A percentile compares a stretch with the other conserved stretches of the same genome.
Conservation (phyloP, 2,113 vertebrate species). For the Castor canadensis region DNA sequence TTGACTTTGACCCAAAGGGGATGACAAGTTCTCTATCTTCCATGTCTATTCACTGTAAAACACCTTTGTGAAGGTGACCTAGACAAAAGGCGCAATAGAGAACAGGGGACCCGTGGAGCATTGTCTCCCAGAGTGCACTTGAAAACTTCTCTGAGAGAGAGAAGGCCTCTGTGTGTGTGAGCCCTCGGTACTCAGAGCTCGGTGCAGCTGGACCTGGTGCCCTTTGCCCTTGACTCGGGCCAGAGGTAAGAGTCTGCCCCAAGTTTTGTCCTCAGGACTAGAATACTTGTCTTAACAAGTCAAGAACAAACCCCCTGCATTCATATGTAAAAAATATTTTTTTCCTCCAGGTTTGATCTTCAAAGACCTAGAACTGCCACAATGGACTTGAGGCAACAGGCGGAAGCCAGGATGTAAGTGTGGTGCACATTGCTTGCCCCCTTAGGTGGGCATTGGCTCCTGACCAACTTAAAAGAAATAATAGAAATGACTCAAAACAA, state of each 20-base stretch:
- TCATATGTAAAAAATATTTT: not conserved
- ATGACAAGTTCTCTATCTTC: not conserved
- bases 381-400: not conserved
- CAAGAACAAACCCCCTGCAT: not conserved
- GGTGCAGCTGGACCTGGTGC: not conserved
- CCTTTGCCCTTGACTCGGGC: not conserved
- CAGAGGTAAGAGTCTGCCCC: not conserved
- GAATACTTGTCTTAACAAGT: not conserved
- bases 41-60: not conserved
- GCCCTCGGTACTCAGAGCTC: not conserved
- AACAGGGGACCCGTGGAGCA: accelerated
- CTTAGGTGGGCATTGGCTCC: too few relatives aligned
- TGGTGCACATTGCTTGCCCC: too few relatives aligned
- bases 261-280: not conserved
- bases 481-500: too few relatives aligned
- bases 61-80: not conserved
- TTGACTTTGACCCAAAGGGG: not conserved
- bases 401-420: accelerated
- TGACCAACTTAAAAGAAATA: too few relatives aligned
- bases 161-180: not conserved
- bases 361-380: not conserved
- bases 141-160: not conserved
- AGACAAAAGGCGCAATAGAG: not conserved
- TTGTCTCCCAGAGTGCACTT: not conserved
- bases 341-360: not conserved